Conservation (phyloP, 2,888 invertebrate species). For the Mycalesis mineus region DNA sequence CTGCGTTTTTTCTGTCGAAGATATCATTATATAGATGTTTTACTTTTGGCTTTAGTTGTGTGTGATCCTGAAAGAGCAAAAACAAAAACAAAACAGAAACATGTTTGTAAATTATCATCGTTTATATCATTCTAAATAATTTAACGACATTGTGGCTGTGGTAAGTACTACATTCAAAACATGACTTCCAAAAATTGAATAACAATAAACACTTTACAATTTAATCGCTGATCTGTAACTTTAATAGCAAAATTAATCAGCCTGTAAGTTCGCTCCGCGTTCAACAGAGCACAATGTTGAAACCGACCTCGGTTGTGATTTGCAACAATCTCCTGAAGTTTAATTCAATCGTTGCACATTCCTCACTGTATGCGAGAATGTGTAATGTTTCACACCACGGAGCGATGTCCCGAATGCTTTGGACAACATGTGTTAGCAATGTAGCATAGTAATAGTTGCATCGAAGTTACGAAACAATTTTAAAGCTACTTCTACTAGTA, state of each 20-base stretch:
- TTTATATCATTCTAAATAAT: no score
- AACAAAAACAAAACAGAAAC: no score
- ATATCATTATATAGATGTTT: no score
- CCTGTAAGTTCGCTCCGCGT: not conserved
- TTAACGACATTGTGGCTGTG: no score
- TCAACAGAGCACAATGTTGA: not conserved
- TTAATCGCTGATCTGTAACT: not conserved
- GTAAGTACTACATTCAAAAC: no score
- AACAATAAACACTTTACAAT: no score
- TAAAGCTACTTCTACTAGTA: not conserved
- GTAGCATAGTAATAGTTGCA: not conserved
- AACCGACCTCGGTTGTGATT: constrained; percentile 8
- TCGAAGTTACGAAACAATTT: not conserved
- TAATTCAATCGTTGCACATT: constrained; percentile 3
- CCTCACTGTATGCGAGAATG: not conserved
- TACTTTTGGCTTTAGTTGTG: no score
- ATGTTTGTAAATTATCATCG: no score
- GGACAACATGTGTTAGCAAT: not conserved
- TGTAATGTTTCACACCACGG: not conserved
- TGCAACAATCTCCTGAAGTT: constrained; percentile 6
- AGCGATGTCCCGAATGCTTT: not conserved
- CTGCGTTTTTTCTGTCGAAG: no score
- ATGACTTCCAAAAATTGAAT: no score
- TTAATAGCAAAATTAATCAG: not conserved
- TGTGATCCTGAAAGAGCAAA: no score